Base-by-base conservation (phyloP, 2,888 invertebrate species). In the Flexamia atlantica region DNA sequence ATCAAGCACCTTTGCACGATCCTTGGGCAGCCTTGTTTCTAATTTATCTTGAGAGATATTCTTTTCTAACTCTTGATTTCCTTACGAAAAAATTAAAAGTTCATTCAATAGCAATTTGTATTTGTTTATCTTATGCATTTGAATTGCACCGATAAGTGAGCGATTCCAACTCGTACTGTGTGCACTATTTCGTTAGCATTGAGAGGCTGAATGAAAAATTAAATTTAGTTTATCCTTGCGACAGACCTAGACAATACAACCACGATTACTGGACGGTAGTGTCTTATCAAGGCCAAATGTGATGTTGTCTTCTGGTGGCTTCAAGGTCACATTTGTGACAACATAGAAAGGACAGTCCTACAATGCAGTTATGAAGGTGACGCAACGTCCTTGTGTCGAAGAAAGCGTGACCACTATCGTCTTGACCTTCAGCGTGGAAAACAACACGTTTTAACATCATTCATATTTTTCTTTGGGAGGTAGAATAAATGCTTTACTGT, bases 381-480 rank as follows among this genome's bases (percentile, higher is more conserved):
- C 23, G 20, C 10, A 23, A 23, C 57, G 23, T 57, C 57, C 20
- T 20, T 23, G 57, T 57, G 20, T 3, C 23, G 57, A 7, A 20
- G 57, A 57, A 57, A 57, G 57, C 57, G 57, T 57, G 57, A 20
- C 57, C 1, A 46, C 9, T 20, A 3, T 23, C 23, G 23, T n/a
- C 3, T 23, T 57, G 57, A 57, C 57, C 57, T 57, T 57, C 5
- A 57, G 46, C 46, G n/a, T 46, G n/a, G n/a, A n/a, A n/a, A n/a
- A n/a, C n/a, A n/a, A n/a, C n/a, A n/a, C n/a, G n/a, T n/a, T n/a
- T n/a, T n/a, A n/a, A n/a, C n/a, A n/a, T n/a, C n/a, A n/a, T n/a
- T n/a, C n/a, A n/a, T n/a, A n/a, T n/a, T n/a, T n/a, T n/a, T n/a
- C n/a, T n/a, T n/a, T n/a, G n/a, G n/a, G n/a, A n/a, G n/a, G n/a